Evolutionary conservation across 35 echinoderm and acorn worm genomes (phyloP), one percentile per base, ranked within the genome.

Genomic region (Chiridota heheva): DNA sequence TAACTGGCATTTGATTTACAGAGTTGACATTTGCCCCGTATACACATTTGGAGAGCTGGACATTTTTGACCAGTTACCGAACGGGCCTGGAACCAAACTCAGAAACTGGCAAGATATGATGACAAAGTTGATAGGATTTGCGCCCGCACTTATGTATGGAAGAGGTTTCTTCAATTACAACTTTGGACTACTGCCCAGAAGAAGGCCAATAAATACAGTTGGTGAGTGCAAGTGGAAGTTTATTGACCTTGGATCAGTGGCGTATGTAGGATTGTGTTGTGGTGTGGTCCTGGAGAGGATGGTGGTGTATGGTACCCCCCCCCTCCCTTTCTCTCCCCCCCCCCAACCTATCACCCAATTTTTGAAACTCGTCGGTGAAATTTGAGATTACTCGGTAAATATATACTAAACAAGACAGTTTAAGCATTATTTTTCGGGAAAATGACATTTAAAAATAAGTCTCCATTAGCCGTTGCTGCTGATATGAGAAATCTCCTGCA

Each of bases 11-110:
- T n/a, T n/a, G n/a, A 1, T 28, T 76, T 48, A 28, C 47, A 96
- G 93, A 36, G 93, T 88, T 7, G 20, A 60, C 60, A 72, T 87
- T 7, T 77, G 87, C 34, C 93, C 93, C 16, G 51, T 90, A 4
- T 96, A 91, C 55, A 87, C 93, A 0, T 96, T 96, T 51, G 93
- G 93, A 31, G 93, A 96, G 30, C 87, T 43, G 5, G 73, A 96
- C 58, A 67, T 96, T 16, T 96, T 90, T 42, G 70, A 90, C 26
- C 93, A 96, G 68, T 48, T 91, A 25, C 48, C 83, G 1, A 96
- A 87, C 65, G 77, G 70, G 2, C 70, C 90, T 10, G 93, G 93
- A 3, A 84, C 93, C 6, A 43, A 36, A 12, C 43, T 89, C 7
- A 45, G 88, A 27, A 60, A 67, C 33, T 71, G 90, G 6, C 93